These are phyloP conservation scores for Synergus itoensis DNA, from an alignment of 2,888 invertebrate genomes.

Conservation along the genomic window DNA sequence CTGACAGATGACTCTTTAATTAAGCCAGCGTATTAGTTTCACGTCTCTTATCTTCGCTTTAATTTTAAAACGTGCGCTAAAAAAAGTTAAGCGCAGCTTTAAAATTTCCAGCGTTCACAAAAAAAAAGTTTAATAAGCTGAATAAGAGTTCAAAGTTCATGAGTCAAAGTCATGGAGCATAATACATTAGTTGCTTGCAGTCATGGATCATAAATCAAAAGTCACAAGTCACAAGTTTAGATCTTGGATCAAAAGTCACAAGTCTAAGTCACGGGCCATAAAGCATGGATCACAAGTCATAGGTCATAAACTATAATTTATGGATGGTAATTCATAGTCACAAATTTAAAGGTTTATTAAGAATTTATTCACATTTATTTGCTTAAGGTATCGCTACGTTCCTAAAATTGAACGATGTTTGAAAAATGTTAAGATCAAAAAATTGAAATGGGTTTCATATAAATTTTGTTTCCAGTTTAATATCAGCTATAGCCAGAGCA, in stretches of 20 bases:
- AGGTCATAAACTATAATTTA: too few species aligned
- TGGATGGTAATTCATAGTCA: too few species aligned
- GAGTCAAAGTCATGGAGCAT: too few species aligned
- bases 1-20: slow-evolving; percentile 53
- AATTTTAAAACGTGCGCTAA: slow-evolving; percentile 50
- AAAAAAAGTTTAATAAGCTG: too few species aligned
- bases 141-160: too few species aligned
- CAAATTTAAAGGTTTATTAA: not conserved
- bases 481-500: slow-evolving; percentile 45
- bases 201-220: too few species aligned
- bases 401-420: too few species aligned
- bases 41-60: slow-evolving; percentile 44
- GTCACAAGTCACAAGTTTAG: too few species aligned
- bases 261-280: too few species aligned
- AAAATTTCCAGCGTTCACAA: not conserved
- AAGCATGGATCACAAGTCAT: too few species aligned
- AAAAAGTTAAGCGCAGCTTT: slow-evolving; percentile 45
- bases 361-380: not conserved
- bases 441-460: slow-evolving; percentile 29
- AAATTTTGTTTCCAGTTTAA: not conserved
- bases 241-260: too few species aligned
- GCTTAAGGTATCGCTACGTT: not conserved
- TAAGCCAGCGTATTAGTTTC: slow-evolving; percentile 48
- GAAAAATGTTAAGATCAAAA: not conserved
- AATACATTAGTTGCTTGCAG: too few species aligned